Percentiles rank a stretch among this genome's conserved stretches.
Evolutionary conservation across 2,113 vertebrate species (phyloP).

Genomic region (Megaptera novaeangliae): DNA sequence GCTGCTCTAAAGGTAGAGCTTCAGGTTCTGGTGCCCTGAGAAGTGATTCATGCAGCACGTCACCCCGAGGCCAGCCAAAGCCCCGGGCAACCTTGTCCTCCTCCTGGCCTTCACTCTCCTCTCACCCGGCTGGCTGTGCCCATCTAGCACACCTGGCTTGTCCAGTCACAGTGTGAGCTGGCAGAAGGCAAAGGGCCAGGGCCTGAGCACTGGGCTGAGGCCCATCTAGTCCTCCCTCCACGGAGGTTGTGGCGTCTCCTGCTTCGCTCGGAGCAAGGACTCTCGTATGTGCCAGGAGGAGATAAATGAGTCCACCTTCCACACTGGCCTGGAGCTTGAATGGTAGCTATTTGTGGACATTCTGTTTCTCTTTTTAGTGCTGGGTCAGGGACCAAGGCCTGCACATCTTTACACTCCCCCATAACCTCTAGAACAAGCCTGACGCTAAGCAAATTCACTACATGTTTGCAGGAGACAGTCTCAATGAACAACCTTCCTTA

Average conservation of each 20-base stretch:
- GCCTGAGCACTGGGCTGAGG: neutral
- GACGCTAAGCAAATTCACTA: neutral
- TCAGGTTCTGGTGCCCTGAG: neutral
- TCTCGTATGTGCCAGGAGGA: neutral
- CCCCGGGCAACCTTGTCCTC: neutral
- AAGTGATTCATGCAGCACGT: neutral
- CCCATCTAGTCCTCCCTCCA: neutral
- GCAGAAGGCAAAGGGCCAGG: neutral
- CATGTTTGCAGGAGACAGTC: neutral
- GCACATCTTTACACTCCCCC: neutral
- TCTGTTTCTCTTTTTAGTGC: neutral
- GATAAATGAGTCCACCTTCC: neutral
- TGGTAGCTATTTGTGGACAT: neutral
- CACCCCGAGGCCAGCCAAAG: neutral
- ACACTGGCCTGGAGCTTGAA: neutral
- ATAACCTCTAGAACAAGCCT: neutral
- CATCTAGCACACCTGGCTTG: neutral
- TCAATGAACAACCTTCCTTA: neutral
- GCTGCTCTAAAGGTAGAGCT: neutral
- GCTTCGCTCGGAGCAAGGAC: neutral
- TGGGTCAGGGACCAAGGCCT: neutral
- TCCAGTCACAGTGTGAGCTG: neutral
- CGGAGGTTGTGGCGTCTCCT: neutral
- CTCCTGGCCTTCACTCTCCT: neutral
- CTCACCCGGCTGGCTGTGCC: neutral